Evolutionary conservation across 64 coral and sea anemone species (phyloP), one percentile per base, ranked within the genome.

Genomic region (Montipora sp.): DNA sequence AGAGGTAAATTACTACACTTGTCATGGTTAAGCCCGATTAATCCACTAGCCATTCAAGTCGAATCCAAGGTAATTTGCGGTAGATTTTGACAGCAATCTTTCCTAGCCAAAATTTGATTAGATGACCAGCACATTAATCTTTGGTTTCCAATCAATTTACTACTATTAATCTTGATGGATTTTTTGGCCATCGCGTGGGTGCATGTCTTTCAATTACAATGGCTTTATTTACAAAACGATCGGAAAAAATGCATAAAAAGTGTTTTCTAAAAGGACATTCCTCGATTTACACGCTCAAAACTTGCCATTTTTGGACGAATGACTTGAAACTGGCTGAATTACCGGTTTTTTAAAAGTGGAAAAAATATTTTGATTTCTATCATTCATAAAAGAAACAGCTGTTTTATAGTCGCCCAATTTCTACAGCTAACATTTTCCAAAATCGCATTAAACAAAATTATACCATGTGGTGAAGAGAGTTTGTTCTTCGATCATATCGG

Each of bases 171-270:
- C 11, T 11, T 57, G 7, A 57, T 57, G 82, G 80, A 72, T 70
- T 85, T 68, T 85, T 49, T 19, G 45, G 46, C 53, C 44, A 45
- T 18, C 61, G 49, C 65, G 82, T 70, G 82, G 82, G 82, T 19
- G 82, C n/a, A 22, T 70, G 47, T 71, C 71, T 85, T 49, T 69
- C 43, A 22, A 70, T 7, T 7, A 63, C 5, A 3, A 55, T 55
- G 51, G 36, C 36, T 36, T 2, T 36, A 36, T 36, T 36, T 36
- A 36, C 36, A 36, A 36, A 36, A 36, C 36, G 36, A 36, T 2
- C 51, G 10, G 51, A 55, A 55, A 55, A 55, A 5, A 63, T 12
- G 60, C 60, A 12, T 16, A 63, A 63, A 55, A 55, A 7, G 51
- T 10, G 6, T 55, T 55, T 43, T 22, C 51, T 81, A 14, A 61